Evolutionary conservation across 2,113 vertebrate species (phyloP).

Genomic region (Sorex araneus): DNA sequence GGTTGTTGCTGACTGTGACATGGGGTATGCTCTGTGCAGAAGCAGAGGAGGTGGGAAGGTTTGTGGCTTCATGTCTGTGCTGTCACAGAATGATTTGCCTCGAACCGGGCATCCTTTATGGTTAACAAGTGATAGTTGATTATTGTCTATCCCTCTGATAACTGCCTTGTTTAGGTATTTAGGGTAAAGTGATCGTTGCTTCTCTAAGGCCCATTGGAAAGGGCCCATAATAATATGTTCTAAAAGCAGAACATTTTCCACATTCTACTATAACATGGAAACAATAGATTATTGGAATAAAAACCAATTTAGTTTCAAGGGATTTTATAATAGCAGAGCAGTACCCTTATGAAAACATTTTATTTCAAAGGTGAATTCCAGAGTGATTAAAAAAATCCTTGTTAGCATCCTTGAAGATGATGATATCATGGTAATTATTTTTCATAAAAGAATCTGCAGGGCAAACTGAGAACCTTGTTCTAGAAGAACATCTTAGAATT

Average conservation of each 20-base stretch:
- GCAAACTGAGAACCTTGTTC: neutral
- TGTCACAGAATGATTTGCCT: neutral
- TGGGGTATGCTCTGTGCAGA: neutral
- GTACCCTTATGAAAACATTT: neutral
- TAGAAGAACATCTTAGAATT: conserved; percentile 35
- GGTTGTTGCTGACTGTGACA: neutral
- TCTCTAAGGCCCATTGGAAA: conserved; percentile 78
- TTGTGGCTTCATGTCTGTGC: neutral
- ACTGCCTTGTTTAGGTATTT: conserved; percentile 66
- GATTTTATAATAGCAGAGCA: neutral
- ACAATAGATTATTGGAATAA: conserved; percentile 77
- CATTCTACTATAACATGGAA: conserved; percentile 77
- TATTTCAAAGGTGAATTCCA: conserved; percentile 2
- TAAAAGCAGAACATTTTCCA: no score
- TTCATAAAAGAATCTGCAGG: neutral
- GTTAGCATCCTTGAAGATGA: neutral
- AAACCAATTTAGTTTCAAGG: conserved; percentile 67
- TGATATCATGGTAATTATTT: conserved; percentile 4
- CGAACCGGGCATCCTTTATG: neutral
- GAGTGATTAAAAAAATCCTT: neutral
- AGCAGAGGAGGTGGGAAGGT: neutral
- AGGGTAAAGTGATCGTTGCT: conserved; percentile 70
- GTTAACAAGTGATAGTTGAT: conserved; percentile 49
- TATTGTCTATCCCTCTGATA: conserved; percentile 19
- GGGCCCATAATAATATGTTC: neutral